Evolutionary conservation across 2,797 vertebrate species (phyloP).

Genomic region (Platalea minor): DNA sequence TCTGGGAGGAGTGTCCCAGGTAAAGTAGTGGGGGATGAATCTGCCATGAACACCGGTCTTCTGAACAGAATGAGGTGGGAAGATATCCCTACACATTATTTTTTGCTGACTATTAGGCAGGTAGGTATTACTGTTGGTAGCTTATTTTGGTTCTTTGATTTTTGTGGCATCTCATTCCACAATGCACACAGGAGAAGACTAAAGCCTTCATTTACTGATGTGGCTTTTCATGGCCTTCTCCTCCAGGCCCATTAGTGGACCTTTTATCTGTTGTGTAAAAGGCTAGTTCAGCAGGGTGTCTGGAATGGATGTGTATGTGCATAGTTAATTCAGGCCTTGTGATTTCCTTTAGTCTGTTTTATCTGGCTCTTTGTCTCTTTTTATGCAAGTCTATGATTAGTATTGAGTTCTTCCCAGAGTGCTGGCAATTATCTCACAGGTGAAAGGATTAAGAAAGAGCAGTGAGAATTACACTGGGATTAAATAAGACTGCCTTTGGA

Average conservation of each 20-base stretch:
- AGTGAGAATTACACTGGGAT: slow-evolving; percentile 66
- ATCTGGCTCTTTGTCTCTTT: slow-evolving; percentile 70
- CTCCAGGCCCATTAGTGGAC: neutral
- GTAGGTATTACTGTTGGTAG: neutral
- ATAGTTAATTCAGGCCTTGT: slow-evolving; percentile 58
- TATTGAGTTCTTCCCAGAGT: slow-evolving; percentile 68
- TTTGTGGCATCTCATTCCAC: neutral
- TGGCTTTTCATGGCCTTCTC: neutral
- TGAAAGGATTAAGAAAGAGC: slow-evolving; percentile 74
- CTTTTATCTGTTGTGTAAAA: slow-evolving; percentile 26
- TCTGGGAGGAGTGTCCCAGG: neutral
- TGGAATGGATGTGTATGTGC: slow-evolving; percentile 30
- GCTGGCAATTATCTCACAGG: slow-evolving; percentile 75
- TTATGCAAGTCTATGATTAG: slow-evolving; percentile 71
- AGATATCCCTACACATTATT: neutral
- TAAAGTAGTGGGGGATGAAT: neutral
- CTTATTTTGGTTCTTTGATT: neutral
- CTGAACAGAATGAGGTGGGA: neutral
- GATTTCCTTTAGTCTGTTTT: slow-evolving; percentile 53
- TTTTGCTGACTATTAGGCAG: neutral
- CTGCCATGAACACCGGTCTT: neutral
- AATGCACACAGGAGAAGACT: neutral
- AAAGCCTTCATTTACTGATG: neutral
- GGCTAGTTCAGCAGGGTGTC: neutral
- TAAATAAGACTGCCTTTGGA: slow-evolving; percentile 61